Evolutionary conservation across 2,113 vertebrate genomes (phyloP), one percentile per base, ranked within the genome.

Genomic region (Dromaius novaehollandiae): DNA sequence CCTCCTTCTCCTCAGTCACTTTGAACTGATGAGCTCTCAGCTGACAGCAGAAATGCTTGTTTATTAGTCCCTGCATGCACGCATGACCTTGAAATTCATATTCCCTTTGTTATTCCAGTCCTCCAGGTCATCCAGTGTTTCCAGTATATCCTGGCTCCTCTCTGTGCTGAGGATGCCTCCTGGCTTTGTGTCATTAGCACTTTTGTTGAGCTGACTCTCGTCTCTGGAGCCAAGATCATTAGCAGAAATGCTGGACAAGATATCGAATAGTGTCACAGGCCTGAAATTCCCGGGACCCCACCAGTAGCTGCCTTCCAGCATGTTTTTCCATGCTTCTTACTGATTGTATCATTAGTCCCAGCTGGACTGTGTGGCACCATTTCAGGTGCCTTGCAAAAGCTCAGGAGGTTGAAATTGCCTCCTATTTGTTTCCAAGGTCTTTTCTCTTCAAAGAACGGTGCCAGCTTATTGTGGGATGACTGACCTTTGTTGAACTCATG

Each of bases 401-500:
- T 93, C 51, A 8, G 61, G 2, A 55, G 50, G 46, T 1, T 88
- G 66, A 46, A 82, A 68, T 32, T 36, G 8, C 11, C 74, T 68
- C 70, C 60, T 7, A 0, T 28, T 70, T 79, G 5, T 60, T 55
- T 34, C 65, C 15, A 36, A 70, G 64, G 8, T 22, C 40, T 84
- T n/a, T 74, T 73, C 46, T 40, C 25, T 10, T 19, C 83, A 22
- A 48, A 17, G 42, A 42, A 22, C 74, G 65, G 6, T 7, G 51
- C 24, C 15, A 22, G 3, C 14, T 51, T 64, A 6, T 12, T 40
- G 20, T 24, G 46, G 61, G 34, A 2, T 36, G 11, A 36, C 20
- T 0, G 0, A 46, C 4, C 25, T 63, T 17, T 6, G 3, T 1
- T 11, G 86, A 58, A 34, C 8, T 16, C 48, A 17, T 22, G 76